Evolutionary conservation across 2,797 vertebrate species (phyloP), one percentile per base, ranked within the genome.

Genomic region (Clarias fuscus): DNA sequence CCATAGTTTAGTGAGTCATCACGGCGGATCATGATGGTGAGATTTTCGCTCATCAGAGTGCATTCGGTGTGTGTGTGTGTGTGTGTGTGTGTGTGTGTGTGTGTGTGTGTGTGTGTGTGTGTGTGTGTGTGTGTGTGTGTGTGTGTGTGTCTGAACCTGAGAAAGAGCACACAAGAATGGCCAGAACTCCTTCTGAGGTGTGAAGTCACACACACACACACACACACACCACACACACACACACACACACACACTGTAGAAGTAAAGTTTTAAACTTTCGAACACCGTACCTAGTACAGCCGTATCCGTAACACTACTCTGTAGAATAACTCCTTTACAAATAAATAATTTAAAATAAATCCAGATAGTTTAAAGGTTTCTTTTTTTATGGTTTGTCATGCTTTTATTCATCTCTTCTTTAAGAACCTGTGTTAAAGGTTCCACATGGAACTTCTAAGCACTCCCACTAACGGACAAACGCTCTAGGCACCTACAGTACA

Each of bases 1-100:
- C 90, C 91, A 90, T 89, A 91, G 83, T 85, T 86, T 73, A 58
- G 73, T 92, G 91, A 91, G 80, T 92, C 90, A 91, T 73, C 24
- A 64, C 62, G 81, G 53, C 48, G 79, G 73, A 82, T 83, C 89
- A 88, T 84, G 85, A 88, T 87, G 88, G 90, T 89, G 89, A 89
- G 86, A 90, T 89, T 91, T 89, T 87, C 77, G 75, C 89, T 92
- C 89, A 86, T 92, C 89, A 89, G 88, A 89, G 90, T 85, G 86
- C 79, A 83, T 90, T 90, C 86, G 58, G 87, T 75, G 65, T 86
- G 88, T 88, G 84, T 88, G 82, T 72, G 53, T 70, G 27, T 82
- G 64, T 82, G 78, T 81, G 62, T 83, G 64, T 59, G 81, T 84
- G 82, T 82, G 80, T 82, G 89, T 87, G 80, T 82, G 65, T 58